These are phyloP conservation scores for Terrapene triunguis DNA, from an alignment of 2,113 vertebrate species.

Conservation along the genomic window DNA sequence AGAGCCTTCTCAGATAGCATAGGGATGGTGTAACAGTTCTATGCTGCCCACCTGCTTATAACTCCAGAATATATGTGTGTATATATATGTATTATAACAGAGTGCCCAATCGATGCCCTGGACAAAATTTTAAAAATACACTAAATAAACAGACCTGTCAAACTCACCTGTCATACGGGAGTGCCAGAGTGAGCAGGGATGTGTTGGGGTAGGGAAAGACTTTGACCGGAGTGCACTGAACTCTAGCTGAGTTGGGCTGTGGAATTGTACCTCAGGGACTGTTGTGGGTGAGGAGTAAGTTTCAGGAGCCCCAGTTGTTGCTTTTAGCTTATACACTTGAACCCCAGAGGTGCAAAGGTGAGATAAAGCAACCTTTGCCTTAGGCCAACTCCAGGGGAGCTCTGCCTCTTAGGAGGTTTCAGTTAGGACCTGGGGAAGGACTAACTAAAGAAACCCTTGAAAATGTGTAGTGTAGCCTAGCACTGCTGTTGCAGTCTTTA, in stretches of 20 bases:
- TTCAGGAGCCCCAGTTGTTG: not conserved
- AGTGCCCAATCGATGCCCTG: not conserved
- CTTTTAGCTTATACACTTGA: not conserved
- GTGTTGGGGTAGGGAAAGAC: not conserved
- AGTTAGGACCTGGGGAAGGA: not conserved
- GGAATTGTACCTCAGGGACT: not conserved
- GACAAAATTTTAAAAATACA: constrained; percentile 7
- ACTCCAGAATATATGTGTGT: not conserved
- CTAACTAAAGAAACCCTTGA: constrained; percentile 9
- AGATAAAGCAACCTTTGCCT: not conserved
- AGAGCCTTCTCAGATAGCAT: not conserved
- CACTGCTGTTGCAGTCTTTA: not conserved
- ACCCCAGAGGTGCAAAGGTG: not conserved
- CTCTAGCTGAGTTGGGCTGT: not conserved
- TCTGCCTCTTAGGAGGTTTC: not conserved
- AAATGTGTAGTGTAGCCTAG: not conserved
- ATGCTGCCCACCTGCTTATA: not conserved
- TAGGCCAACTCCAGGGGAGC: not conserved
- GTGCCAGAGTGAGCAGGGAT: not conserved
- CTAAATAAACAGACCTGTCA: not conserved
- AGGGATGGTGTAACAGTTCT: not conserved
- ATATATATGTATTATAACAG: not conserved
- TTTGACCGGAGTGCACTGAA: not conserved
- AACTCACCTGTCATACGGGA: not conserved
- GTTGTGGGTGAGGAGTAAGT: not conserved